Percentiles rank a stretch among this genome's conserved stretches.
These are phyloP conservation scores for Oceanodroma leucorhoa DNA, from an alignment of 2,797 vertebrate species.

Conservation along the genomic window DNA sequence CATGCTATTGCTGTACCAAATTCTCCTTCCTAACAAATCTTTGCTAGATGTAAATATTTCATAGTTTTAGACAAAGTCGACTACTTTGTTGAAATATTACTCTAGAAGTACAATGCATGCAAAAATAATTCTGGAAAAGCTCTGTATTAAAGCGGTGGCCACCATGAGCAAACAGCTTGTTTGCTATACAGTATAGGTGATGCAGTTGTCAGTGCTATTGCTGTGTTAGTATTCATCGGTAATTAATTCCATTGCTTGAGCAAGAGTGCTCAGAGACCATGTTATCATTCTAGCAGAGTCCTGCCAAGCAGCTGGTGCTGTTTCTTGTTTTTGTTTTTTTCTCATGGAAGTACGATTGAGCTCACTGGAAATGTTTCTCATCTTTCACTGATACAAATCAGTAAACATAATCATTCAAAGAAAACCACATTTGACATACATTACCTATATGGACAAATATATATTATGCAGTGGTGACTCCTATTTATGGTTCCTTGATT, in stretches of 20 bases:
- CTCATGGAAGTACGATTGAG: not conserved
- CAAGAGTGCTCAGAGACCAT: not conserved
- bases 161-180: not conserved
- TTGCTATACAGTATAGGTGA: not conserved
- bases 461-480: not conserved
- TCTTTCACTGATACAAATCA: not conserved
- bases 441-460: not conserved
- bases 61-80: fast-evolving
- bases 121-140: not conserved
- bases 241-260: not conserved
- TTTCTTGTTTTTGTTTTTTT: not conserved
- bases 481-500: not conserved
- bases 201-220: not conserved
- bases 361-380: not conserved
- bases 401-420: not conserved
- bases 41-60: not conserved
- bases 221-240: not conserved
- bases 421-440: not conserved
- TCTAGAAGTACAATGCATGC: not conserved
- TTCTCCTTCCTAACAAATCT: not conserved
- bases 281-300: not conserved
- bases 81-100: not conserved
- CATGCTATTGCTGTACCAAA: not conserved
- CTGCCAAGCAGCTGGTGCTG: slow-evolving; percentile 56
- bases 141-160: not conserved